Conservation (phyloP, 2,888 invertebrate species). For the Eilema depressum region DNA sequence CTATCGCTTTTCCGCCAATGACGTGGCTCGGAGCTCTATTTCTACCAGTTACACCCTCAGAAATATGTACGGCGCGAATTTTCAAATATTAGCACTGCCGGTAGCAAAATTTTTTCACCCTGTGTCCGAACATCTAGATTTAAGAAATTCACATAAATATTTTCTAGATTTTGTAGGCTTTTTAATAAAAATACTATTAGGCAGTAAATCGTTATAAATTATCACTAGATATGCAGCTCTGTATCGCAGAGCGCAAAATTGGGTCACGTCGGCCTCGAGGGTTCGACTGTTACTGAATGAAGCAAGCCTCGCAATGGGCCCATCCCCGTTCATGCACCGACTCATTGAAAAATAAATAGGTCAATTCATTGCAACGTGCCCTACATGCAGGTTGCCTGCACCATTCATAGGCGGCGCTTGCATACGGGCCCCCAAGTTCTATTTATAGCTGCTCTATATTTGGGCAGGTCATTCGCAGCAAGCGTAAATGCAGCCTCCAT, state of each 20-base stretch:
- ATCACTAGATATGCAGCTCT: constrained; percentile 26
- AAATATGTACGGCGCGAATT: constrained; percentile 63
- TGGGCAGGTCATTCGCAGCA: constrained; percentile 83
- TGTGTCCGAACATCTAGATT: constrained; percentile 26
- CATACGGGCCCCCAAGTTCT: constrained; percentile 73
- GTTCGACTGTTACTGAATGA: constrained; percentile 83
- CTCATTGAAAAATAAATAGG: constrained; percentile 86
- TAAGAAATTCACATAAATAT: constrained; percentile 22
- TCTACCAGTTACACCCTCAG: constrained; percentile 65
- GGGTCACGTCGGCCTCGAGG: constrained; percentile 80
- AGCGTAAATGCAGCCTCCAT: constrained; percentile 79
- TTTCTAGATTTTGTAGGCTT: constrained; percentile 20
- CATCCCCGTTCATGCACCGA: constrained; percentile 82
- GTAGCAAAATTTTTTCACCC: constrained; percentile 46
- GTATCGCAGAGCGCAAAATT: constrained; percentile 62
- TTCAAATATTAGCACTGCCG: constrained; percentile 62
- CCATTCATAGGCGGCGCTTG: constrained; percentile 76
- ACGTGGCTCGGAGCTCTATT: constrained; percentile 49
- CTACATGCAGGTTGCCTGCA: constrained; percentile 74
- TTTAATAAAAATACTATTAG: constrained; percentile 16
- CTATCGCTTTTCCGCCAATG: constrained; percentile 66
- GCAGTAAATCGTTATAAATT: constrained; percentile 24
- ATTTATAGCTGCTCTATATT: constrained; percentile 85
- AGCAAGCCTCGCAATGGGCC: constrained; percentile 75
- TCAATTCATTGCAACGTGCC: constrained; percentile 84